phyloP scores from a whole-genome alignment of 64 coral and sea anemone genomes.

The Actinia equina region DNA sequence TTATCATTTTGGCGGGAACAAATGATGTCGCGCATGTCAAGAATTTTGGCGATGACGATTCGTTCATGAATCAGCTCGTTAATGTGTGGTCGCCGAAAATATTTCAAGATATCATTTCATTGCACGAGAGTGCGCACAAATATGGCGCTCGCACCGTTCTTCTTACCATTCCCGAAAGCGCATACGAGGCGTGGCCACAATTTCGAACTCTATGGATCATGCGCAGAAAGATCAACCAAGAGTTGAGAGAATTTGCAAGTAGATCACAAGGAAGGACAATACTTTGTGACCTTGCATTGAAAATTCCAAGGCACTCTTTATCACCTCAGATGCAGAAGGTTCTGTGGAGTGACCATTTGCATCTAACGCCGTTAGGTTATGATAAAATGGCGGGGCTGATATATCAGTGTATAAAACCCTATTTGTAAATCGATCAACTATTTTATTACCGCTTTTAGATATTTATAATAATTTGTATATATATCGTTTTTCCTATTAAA shows the following conservation, averaged over 20 bases:
- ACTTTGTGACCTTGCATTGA: conserved; percentile 75
- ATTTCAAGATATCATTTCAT: conserved; percentile 71
- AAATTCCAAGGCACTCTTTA: conserved; percentile 72
- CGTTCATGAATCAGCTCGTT: conserved; percentile 89
- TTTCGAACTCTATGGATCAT: conserved; percentile 82
- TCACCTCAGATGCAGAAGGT: conserved; percentile 55
- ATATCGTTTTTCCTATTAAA: not conserved
- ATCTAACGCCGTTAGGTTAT: conserved; percentile 86
- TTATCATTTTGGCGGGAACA: conserved; percentile 90
- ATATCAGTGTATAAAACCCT: conserved; percentile 84
- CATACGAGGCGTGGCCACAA: conserved; percentile 89
- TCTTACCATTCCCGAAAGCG: conserved; percentile 97
- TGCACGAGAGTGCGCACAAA: conserved; percentile 73
- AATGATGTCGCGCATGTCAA: conserved; percentile 99
- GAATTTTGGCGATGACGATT: conserved; percentile 97
- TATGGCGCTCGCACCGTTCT: conserved; percentile 88
- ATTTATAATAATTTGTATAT: not conserved
- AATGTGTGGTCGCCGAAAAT: conserved; percentile 89
- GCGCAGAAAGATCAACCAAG: conserved; percentile 79
- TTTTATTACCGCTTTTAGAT: not conserved
- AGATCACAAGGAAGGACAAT: conserved; percentile 71
- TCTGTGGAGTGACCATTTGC: conserved; percentile 91
- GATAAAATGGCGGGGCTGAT: conserved; percentile 86
- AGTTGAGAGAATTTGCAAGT: conserved; percentile 69
- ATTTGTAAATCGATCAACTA: conserved; percentile 19